Evolutionary conservation across 2,113 vertebrate genomes (phyloP).

Genomic region (Oryzias celebensis): DNA sequence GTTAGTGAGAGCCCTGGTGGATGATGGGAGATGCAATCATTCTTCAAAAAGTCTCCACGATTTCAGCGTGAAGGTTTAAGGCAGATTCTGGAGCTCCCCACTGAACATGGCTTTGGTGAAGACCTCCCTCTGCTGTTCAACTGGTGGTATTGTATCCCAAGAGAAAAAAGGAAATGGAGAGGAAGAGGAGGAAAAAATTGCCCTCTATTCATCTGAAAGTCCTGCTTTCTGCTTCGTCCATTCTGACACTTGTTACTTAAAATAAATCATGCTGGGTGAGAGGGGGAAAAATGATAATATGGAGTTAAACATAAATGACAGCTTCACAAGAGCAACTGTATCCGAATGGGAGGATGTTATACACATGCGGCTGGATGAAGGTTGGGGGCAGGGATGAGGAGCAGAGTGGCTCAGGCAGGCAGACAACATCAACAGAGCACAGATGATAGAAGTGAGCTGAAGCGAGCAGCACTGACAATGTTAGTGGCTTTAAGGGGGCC

Average conservation of each 20-base stretch:
- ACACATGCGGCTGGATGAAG: conserved; percentile 46
- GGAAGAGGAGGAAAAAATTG: conserved; percentile 55
- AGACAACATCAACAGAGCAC: conserved; percentile 64
- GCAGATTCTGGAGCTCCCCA: conserved; percentile 49
- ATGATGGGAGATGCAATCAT: conserved; percentile 58
- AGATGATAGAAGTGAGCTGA: conserved; percentile 40
- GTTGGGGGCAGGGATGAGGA: conserved; percentile 76
- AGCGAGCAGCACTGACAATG: conserved; percentile 17
- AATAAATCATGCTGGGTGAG: conserved; percentile 10
- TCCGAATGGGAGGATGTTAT: conserved; percentile 43
- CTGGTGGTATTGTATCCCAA: conserved; percentile 42
- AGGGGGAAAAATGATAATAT: conserved; percentile 2
- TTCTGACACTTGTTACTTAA: conserved; percentile 13
- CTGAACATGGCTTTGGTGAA: conserved; percentile 32
- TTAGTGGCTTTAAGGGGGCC: conserved; percentile 46
- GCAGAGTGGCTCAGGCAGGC: conserved; percentile 82
- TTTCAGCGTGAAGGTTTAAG: conserved; percentile 37
- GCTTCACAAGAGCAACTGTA: neutral
- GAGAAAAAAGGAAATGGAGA: conserved; percentile 24
- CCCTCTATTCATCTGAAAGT: conserved; percentile 58
- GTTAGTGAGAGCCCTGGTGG: conserved; percentile 31
- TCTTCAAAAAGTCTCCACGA: conserved; percentile 18
- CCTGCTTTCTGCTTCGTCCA: conserved; percentile 31
- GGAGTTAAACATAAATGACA: neutral
- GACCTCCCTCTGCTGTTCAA: conserved; percentile 61